These are phyloP conservation scores for Megalurothrips usitatus DNA, from an alignment of 2,888 invertebrate species.

Conservation along the genomic window DNA sequence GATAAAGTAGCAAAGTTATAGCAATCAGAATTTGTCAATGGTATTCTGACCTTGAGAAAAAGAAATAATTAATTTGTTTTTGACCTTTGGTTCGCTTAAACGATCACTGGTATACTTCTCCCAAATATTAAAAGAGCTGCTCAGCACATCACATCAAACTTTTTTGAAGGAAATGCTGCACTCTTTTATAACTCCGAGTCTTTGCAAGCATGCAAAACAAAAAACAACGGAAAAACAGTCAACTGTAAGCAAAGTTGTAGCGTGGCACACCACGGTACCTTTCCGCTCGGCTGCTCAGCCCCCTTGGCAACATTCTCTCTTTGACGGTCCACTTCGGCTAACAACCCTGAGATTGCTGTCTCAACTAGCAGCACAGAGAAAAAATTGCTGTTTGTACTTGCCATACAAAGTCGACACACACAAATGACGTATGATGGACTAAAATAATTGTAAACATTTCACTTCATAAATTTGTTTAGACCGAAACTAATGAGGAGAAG, in stretches of 20 bases:
- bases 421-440: conserved; percentile 32
- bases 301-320: conserved; percentile 56
- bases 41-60: no score
- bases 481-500: no score
- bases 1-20: no score
- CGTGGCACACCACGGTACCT: conserved; percentile 25
- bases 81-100: no score
- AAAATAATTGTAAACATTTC: neutral
- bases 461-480: conserved; percentile 22
- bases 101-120: no score
- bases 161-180: neutral
- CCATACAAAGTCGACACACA: conserved; percentile 31
- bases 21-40: no score
- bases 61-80: no score
- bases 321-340: conserved; percentile 68
- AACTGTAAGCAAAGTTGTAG: conserved; percentile 22
- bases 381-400: conserved; percentile 15
- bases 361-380: conserved; percentile 55
- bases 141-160: no score
- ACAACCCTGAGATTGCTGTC: conserved; percentile 73
- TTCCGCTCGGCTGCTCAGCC: conserved; percentile 37
- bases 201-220: conserved; percentile 28
- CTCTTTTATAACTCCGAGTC: neutral
- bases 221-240: conserved; percentile 28
- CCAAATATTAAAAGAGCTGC: no score